Conservation (phyloP, 2,888 invertebrate genomes). For the Lordiphosa andalusiaca region DNA sequence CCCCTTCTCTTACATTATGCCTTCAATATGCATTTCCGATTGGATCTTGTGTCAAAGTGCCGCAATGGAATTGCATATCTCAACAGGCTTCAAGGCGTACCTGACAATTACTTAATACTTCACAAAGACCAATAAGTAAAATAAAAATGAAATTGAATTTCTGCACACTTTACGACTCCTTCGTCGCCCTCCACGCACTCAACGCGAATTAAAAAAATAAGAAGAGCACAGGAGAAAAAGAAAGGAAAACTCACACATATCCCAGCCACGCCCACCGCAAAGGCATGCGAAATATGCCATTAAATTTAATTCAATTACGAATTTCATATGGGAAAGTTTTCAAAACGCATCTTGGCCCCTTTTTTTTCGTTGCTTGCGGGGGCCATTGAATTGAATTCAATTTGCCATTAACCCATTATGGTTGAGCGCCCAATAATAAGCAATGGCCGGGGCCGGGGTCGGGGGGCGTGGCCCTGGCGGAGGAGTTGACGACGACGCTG, state of each 20-base stretch:
- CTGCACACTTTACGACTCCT: constrained; percentile 55
- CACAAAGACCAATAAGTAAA: constrained; percentile 40
- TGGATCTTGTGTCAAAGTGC: too few species aligned
- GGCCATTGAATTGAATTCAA: constrained; percentile 67
- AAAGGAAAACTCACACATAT: constrained; percentile 38
- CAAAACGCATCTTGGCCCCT: constrained; percentile 42
- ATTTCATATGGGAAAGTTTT: constrained; percentile 51
- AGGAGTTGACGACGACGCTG: constrained; percentile 32
- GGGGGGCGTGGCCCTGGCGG: constrained; percentile 9
- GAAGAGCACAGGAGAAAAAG: constrained; percentile 10
- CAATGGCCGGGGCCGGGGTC: constrained; percentile 17
- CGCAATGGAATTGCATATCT: too few species aligned
- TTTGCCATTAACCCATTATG: constrained; percentile 75
- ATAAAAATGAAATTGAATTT: constrained; percentile 61
- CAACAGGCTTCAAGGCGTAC: background rate
- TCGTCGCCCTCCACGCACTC: constrained; percentile 49
- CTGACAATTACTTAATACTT: constrained; percentile 36
- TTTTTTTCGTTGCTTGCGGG: constrained; percentile 15
- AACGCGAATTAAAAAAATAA: constrained; percentile 68
- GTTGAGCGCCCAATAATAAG: constrained; percentile 66
- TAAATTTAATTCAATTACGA: constrained; percentile 76
- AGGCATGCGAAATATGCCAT: constrained; percentile 73
- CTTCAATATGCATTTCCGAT: too few species aligned
- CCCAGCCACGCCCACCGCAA: constrained; percentile 38
- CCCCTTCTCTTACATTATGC: too few species aligned